Evolutionary conservation across 2,113 vertebrate genomes (phyloP).

Genomic region (Centropus bengalensis): DNA sequence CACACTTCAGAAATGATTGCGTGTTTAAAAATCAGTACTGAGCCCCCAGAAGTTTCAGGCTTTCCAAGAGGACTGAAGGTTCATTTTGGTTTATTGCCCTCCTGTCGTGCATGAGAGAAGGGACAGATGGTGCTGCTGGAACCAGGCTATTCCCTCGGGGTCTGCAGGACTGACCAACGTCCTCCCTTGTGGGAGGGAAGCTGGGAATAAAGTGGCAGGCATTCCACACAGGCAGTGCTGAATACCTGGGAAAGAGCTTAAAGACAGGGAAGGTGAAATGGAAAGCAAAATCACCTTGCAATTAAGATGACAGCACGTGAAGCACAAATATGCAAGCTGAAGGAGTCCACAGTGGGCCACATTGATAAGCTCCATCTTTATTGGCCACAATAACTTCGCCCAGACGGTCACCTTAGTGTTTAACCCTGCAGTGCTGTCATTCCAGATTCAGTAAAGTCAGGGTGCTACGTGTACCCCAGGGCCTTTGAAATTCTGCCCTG

Average conservation of each 20-base stretch:
- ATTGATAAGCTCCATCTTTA: not conserved
- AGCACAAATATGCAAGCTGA: not conserved
- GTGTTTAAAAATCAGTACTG: not conserved
- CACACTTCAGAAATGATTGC: not conserved
- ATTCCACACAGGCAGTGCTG: not conserved
- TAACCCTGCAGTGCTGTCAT: not conserved
- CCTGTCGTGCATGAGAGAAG: not conserved
- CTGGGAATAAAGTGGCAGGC: not conserved
- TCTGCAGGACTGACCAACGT: not conserved
- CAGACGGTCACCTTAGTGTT: not conserved
- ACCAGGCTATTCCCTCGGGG: not conserved
- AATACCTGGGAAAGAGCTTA: not conserved
- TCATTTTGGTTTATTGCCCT: not conserved
- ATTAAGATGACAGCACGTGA: not conserved
- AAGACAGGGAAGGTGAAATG: not conserved
- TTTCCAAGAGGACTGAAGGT: not conserved
- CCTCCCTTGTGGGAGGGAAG: accelerated
- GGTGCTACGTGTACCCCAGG: not conserved
- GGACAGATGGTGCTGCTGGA: not conserved
- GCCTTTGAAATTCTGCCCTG: not conserved
- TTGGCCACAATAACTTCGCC: not conserved
- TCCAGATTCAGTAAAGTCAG: not conserved
- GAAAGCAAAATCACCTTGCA: not conserved
- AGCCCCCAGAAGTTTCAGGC: not conserved
- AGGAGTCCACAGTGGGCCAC: not conserved